A percentile compares a stretch with the other conserved stretches of the same genome.
phyloP scores from a whole-genome alignment of 2,113 vertebrate genomes.

The Baryphthengus martii region DNA sequence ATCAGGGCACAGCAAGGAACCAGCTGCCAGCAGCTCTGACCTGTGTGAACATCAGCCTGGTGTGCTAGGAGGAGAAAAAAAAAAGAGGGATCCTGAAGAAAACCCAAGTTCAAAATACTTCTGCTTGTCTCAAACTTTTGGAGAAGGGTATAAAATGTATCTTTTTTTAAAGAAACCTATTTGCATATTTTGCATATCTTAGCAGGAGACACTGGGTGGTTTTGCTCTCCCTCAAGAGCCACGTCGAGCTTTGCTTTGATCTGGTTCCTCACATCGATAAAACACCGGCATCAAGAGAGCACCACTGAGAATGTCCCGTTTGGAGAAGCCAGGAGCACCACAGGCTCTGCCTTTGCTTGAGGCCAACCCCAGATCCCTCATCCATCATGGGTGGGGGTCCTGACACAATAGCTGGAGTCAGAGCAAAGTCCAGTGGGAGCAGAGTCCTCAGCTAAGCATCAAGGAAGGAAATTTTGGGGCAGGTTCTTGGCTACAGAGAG shows the following conservation, averaged over 20 bases:
- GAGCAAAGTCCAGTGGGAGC: neutral
- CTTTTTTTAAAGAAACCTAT: neutral
- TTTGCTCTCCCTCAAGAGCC: neutral
- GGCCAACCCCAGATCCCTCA: neutral
- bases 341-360: neutral
- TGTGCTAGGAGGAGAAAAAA: neutral
- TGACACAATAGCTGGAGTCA: neutral
- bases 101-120: neutral
- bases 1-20: accelerated
- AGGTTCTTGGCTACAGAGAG: neutral
- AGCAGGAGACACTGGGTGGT: neutral
- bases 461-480: neutral
- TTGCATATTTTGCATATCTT: neutral
- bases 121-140: neutral
- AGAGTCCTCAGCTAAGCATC: neutral
- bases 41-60: accelerated
- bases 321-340: neutral
- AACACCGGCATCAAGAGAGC: neutral
- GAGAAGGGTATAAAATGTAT: neutral
- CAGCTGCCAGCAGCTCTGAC: accelerated
- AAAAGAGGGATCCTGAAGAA: neutral
- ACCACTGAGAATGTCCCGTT: neutral
- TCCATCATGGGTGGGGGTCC: neutral
- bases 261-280: neutral
- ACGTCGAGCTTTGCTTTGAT: neutral